These are phyloP conservation scores for Clupea harengus DNA, from an alignment of 2,113 vertebrate species.

Conservation along the genomic window DNA sequence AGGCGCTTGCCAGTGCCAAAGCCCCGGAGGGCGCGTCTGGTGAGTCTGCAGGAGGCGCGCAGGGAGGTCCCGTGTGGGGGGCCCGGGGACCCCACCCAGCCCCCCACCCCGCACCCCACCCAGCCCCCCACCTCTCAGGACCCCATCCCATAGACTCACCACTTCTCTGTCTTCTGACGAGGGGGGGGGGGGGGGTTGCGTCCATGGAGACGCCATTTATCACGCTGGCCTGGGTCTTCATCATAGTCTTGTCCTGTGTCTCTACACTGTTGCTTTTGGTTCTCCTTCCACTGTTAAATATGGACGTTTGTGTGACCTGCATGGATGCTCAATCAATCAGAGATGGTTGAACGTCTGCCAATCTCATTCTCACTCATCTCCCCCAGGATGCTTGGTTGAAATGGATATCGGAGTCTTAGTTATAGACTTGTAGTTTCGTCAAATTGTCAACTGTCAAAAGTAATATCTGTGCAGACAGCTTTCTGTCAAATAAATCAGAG, in stretches of 20 bases:
- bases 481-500: not conserved
- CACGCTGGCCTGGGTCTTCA: not conserved
- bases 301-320: not conserved
- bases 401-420: not conserved
- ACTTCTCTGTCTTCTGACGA: slow-evolving; percentile 41
- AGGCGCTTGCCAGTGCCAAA: slow-evolving; percentile 41
- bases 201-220: not conserved
- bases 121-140: slow-evolving; percentile 3
- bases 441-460: not conserved
- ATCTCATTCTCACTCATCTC: not conserved
- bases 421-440: no score
- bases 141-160: slow-evolving; percentile 27
- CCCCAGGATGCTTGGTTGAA: not conserved
- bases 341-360: not conserved
- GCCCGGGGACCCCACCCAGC: not conserved
- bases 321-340: not conserved
- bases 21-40: slow-evolving; percentile 44
- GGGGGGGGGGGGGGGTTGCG: not conserved
- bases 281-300: no score
- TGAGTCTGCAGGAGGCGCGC: slow-evolving; percentile 55
- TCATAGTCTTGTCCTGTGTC: not conserved
- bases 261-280: not conserved
- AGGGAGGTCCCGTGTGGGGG: slow-evolving; percentile 23
- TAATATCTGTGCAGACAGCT: not conserved
- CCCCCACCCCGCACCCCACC: not conserved